These are phyloP conservation scores for Kradibia gibbosae DNA, from an alignment of 1,140 invertebrate genomes.

Conservation along the genomic window DNA sequence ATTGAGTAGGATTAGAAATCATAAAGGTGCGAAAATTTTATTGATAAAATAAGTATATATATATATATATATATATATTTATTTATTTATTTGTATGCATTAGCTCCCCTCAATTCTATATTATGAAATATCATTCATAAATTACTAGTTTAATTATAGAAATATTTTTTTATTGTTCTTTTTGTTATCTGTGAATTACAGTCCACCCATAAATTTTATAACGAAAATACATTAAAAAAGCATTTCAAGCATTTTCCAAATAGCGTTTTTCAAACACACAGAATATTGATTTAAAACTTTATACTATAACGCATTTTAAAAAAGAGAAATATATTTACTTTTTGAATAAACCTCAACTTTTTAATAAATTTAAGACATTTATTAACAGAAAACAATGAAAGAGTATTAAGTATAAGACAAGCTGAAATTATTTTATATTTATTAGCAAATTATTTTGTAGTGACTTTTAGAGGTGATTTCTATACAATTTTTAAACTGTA, in stretches of 20 bases:
- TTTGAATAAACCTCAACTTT: background rate
- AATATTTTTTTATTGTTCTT: too few relatives aligned
- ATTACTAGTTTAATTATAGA: too few relatives aligned
- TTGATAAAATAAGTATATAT: too few relatives aligned
- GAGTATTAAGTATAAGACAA: background rate
- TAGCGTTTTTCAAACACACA: background rate
- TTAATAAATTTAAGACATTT: background rate
- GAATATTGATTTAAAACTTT: background rate
- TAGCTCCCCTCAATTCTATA: too few relatives aligned
- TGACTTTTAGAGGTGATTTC: background rate
- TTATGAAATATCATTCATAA: too few relatives aligned
- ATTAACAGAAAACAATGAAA: background rate
- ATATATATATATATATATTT: too few relatives aligned
- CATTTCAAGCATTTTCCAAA: background rate
- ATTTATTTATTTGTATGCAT: too few relatives aligned
- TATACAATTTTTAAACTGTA: background rate
- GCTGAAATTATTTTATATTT: constrained; percentile 5
- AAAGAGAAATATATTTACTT: background rate
- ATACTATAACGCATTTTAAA: background rate
- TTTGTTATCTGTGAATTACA: too few relatives aligned
- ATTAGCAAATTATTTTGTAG: background rate
- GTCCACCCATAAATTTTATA: background rate
- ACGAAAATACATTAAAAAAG: background rate
- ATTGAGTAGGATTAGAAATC: too few relatives aligned
- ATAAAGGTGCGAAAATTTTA: too few relatives aligned